Evolutionary conservation across 2,113 vertebrate species (phyloP).

Genomic region (Onychostruthus taczanowskii): DNA sequence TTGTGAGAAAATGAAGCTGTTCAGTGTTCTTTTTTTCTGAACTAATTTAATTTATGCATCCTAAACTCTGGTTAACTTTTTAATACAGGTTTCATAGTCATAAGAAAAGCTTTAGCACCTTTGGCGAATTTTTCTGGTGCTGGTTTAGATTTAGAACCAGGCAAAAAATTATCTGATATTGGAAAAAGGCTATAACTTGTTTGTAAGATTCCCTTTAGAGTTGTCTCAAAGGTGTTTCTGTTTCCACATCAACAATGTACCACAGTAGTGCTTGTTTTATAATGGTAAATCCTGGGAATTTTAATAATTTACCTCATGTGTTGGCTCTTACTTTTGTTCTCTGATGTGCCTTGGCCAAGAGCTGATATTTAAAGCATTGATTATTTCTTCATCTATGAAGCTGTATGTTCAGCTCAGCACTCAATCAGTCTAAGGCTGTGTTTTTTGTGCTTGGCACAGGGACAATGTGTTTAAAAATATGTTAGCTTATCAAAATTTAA

Average conservation of each 20-base stretch:
- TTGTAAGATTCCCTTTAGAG: background rate
- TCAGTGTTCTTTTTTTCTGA: background rate
- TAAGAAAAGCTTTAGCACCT: background rate
- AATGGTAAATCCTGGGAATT: background rate
- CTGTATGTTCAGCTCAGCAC: background rate
- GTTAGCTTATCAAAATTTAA: background rate
- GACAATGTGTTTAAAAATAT: background rate
- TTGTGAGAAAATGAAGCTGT: background rate
- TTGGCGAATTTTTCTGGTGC: background rate
- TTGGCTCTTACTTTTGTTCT: background rate
- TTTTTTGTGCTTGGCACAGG: slow-evolving; percentile 5
- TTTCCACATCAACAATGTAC: background rate
- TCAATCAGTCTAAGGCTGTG: background rate
- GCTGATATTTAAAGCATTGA: background rate
- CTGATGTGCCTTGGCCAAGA: background rate
- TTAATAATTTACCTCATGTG: background rate
- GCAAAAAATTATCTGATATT: background rate
- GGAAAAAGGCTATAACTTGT: background rate
- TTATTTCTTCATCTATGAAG: background rate
- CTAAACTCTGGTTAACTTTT: background rate
- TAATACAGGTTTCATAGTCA: background rate
- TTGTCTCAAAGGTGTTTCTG: background rate
- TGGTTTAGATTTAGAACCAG: background rate
- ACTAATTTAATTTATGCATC: background rate
- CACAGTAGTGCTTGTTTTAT: background rate